Evolutionary conservation across 2,113 vertebrate species (phyloP).

Genomic region (Paraplagusia blochii): DNA sequence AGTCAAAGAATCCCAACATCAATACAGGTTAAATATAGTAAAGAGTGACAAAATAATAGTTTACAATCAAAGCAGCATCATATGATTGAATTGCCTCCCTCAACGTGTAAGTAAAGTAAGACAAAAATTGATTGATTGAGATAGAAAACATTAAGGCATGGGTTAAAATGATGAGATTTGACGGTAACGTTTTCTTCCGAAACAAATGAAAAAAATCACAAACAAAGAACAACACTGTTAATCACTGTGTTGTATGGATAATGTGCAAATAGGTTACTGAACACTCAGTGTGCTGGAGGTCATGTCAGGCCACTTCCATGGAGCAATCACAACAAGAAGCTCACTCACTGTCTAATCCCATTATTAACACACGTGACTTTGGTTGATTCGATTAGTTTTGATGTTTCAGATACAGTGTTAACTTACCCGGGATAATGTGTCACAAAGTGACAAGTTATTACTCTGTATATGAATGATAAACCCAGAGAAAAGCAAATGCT

Average conservation of each 20-base stretch:
- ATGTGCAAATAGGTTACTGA: slow-evolving; percentile 50
- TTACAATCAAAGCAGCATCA: slow-evolving; percentile 40
- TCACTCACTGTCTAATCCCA: neutral
- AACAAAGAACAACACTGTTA: slow-evolving; percentile 7
- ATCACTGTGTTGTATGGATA: slow-evolving; percentile 14
- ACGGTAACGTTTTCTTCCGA: slow-evolving; percentile 16
- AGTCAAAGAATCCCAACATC: slow-evolving; percentile 9
- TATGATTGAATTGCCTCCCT: slow-evolving; percentile 8
- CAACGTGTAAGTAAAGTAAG: slow-evolving; percentile 28
- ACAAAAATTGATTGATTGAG: slow-evolving; percentile 37
- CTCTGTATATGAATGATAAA: too few relatives aligned
- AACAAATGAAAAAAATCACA: slow-evolving; percentile 1
- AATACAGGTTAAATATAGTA: slow-evolving; percentile 19
- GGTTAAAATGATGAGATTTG: slow-evolving; percentile 37
- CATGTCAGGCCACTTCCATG: slow-evolving; percentile 12
- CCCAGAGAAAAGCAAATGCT: too few relatives aligned
- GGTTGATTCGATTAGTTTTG: neutral
- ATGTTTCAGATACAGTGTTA: too few relatives aligned
- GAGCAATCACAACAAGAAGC: slow-evolving; percentile 1
- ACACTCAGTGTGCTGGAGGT: slow-evolving; percentile 17
- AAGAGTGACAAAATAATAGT: neutral
- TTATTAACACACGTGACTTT: neutral
- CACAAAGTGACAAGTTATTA: too few relatives aligned
- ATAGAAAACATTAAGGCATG: slow-evolving; percentile 47
- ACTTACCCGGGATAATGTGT: too few relatives aligned